Evolutionary conservation across 2,888 invertebrate genomes (phyloP), one percentile per base, ranked within the genome.

Genomic region (Melitaea athalia): DNA sequence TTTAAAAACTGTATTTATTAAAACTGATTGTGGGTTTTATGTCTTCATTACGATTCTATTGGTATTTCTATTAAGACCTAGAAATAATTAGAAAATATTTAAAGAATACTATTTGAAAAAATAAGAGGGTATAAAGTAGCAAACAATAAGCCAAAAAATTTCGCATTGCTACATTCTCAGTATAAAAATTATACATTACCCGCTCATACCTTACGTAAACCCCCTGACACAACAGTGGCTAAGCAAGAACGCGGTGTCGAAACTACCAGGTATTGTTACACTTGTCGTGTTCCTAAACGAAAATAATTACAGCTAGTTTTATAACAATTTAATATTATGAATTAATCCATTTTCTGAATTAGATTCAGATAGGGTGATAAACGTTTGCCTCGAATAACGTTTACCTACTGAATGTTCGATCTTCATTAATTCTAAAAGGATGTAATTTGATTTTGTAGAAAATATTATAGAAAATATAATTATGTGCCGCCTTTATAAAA

Each of bases 121-220:
- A 59, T 33, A 49, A 52, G 17, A 47, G n/a, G 6, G 24, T 33
- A 59, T 24, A 59, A 24, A 61, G 17, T 64, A 47, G 63, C 57
- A 45, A 15, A 67, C 15, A 49, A n/a, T 49, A 49, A n/a, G 6
- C n/a, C 0, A 49, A 24, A 45, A 61, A 68, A 76, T 72, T 75
- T 69, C 47, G n/a, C 14, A 71, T 74, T 72, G 75, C 65, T 74
- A 69, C 74, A 76, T 74, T 74, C 70, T 81, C 81, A 85, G 83
- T 78, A 76, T 75, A 76, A 86, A 89, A 89, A 89, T 88, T 86
- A 85, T 83, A 82, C 15, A 57, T 42, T 80, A 78, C 77, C 78
- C 77, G 79, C 79, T 78, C 78, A 71, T 74, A 72, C 77, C 85
- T 91, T 92, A 89, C 90, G 89, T 89, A 91, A 91, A 87, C 77